These are phyloP conservation scores for Dendrolimus punctatus DNA, from an alignment of 1,140 invertebrate species.

Conservation along the genomic window DNA sequence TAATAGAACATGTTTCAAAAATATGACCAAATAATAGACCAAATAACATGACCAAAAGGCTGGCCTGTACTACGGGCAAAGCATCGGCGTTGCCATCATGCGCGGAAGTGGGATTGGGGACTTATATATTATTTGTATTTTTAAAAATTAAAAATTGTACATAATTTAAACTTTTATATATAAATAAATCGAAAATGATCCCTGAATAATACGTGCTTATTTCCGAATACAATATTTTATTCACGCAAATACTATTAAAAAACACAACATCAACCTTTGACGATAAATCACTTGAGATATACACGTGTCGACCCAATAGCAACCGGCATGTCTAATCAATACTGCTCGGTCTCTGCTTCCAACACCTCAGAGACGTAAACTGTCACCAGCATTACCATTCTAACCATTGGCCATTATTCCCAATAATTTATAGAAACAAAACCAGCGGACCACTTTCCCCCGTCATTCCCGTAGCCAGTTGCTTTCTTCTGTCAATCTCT, in stretches of 20 bases:
- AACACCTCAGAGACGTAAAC: background rate
- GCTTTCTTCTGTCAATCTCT: slow-evolving; percentile 37
- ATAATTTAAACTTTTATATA: too few species aligned
- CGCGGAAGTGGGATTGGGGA: too few species aligned
- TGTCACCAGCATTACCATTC: slow-evolving; percentile 2
- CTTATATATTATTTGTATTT: too few species aligned
- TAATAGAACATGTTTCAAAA: too few species aligned
- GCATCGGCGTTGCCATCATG: too few species aligned
- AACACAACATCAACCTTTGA: background rate
- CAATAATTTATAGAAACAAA: slow-evolving; percentile 18
- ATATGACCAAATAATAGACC: too few species aligned
- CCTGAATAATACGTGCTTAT: too few species aligned
- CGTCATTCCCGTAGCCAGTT: slow-evolving; percentile 17
- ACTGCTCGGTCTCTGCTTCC: background rate
- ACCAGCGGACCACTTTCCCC: slow-evolving; percentile 32
- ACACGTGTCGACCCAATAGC: background rate
- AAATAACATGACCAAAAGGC: too few species aligned
- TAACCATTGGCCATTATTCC: slow-evolving; percentile 18
- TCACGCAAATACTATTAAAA: background rate
- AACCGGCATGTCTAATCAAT: slow-evolving; percentile 1
- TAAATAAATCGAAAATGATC: too few species aligned
- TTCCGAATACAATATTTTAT: background rate
- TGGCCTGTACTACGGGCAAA: too few species aligned
- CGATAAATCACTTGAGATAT: background rate
- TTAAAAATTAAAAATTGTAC: too few species aligned